phyloP scores from a whole-genome alignment of 1,140 invertebrate genomes.

The Pseudomyrmex cubaensis region DNA sequence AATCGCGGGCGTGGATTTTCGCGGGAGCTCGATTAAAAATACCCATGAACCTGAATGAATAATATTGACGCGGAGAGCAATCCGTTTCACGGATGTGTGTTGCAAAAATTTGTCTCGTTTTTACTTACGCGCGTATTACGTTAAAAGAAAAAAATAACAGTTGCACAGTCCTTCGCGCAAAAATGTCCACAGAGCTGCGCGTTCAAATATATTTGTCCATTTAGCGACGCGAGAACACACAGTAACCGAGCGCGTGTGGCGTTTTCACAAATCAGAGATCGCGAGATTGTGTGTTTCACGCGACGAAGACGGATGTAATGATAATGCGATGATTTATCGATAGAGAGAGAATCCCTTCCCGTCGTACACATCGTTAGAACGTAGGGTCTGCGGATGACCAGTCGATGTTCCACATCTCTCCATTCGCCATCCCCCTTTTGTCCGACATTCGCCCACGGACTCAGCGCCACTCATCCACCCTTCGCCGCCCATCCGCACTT shows the following conservation, averaged over 20 bases:
- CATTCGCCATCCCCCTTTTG: constrained; percentile 28
- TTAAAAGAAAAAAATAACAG: not conserved
- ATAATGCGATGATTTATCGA: constrained; percentile 12
- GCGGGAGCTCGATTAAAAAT: constrained; percentile 35
- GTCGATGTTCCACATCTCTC: constrained; percentile 20
- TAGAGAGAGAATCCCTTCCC: not conserved
- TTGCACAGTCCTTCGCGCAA: too few species aligned
- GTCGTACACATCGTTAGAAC: not conserved
- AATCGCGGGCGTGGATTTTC: constrained; percentile 54
- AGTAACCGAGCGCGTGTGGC: too few species aligned
- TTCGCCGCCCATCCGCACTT: constrained; percentile 17
- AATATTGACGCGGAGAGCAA: constrained; percentile 18
- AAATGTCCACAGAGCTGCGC: too few species aligned
- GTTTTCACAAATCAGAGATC: not conserved
- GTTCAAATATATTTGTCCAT: too few species aligned
- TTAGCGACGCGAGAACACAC: too few species aligned
- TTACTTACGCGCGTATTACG: not conserved
- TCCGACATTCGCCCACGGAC: constrained; percentile 20
- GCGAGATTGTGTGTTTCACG: not conserved
- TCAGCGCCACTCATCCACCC: constrained; percentile 47
- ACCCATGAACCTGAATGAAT: constrained; percentile 24
- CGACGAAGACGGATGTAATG: not conserved
- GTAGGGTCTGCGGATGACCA: constrained; percentile 6
- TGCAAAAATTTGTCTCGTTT: not conserved
- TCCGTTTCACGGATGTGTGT: constrained; percentile 12